A percentile compares a stretch with the other conserved stretches of the same genome.
Evolutionary conservation across 2,797 vertebrate genomes (phyloP).

Genomic region (Craterocephalus amniculus): DNA sequence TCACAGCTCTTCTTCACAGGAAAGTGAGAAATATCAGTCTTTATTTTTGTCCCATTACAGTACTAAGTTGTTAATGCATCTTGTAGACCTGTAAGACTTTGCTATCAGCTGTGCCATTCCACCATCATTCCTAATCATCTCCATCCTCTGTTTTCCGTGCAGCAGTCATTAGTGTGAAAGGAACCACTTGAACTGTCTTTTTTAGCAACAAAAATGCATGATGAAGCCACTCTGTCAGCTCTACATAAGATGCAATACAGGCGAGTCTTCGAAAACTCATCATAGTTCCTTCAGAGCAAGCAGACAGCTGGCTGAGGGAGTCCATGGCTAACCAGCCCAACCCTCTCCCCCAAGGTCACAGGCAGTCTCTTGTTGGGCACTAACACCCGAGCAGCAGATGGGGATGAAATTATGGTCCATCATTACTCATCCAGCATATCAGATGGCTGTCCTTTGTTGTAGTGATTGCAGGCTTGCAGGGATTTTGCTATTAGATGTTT

Average conservation of each 20-base stretch:
- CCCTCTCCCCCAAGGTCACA: conserved; percentile 63
- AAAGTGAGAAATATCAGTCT: conserved; percentile 35
- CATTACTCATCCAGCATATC: conserved; percentile 63
- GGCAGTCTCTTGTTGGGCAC: conserved; percentile 55
- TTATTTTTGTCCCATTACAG: conserved; percentile 31
- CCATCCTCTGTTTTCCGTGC: conserved; percentile 32
- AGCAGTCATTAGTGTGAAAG: conserved; percentile 45
- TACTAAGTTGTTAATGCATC: conserved; percentile 26
- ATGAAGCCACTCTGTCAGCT: conserved; percentile 34
- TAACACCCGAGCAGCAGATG: conserved; percentile 72
- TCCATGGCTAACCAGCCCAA: conserved; percentile 49
- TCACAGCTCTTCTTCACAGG: conserved; percentile 25
- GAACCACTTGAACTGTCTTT: conserved; percentile 39
- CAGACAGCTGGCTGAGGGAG: conserved; percentile 71
- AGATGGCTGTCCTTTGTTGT: conserved; percentile 42
- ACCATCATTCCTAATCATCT: conserved; percentile 44
- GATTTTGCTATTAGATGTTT: conserved; percentile 17
- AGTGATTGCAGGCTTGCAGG: conserved; percentile 7
- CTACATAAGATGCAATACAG: conserved; percentile 38
- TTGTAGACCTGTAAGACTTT: conserved; percentile 21
- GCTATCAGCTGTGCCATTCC: conserved; percentile 35
- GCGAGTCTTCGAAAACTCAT: conserved; percentile 60
- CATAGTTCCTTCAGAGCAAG: conserved; percentile 57
- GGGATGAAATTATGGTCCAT: conserved; percentile 62
- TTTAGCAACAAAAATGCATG: conserved; percentile 37